Base-by-base conservation (phyloP, 2,113 vertebrate genomes). In the Calidris pygmaea region DNA sequence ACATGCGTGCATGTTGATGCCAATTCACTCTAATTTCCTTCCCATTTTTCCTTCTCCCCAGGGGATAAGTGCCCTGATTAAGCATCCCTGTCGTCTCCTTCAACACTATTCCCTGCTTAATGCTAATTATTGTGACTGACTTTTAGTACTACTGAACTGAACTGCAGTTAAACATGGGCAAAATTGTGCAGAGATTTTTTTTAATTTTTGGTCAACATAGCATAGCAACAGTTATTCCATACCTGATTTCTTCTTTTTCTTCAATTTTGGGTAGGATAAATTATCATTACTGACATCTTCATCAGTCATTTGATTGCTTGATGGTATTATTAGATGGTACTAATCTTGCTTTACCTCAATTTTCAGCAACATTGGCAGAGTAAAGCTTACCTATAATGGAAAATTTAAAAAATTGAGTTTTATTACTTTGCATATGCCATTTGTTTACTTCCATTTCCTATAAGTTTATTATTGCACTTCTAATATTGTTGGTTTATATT, bases 61-160 rank as follows among this genome's bases (percentile, higher is more conserved):
- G 96, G 94, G 95, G 48, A 95, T 96, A 93, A 96, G 85, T 96
- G 92, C 89, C 93, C 91, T 97, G 97, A 97, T 97, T 97, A 97
- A 94, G 90, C 85, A 92, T 94, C 94, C 94, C 87, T 96, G 92
- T 97, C 59, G 23, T 86, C 93, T 96, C 85, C 94, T 96, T 89
- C 93, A 94, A 79, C 93, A 72, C 65, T 87, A 62, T 88, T 93
- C 94, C 91, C 81, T 68, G 60, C 79, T 60, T 90, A 78, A 85
- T 87, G 83, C 88, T 97, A 94, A 97, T 95, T 96, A 90, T 93
- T 89, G 50, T 81, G 90, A 71, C 94, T 96, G 95, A 94, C 94
- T 96, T 94, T 73, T 95, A 72, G 81, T 81, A 30, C 58, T 93
- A 60, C 90, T 94, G 94, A 96, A 70, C 76, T 91, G 53, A 93